Percentiles rank a stretch among this genome's conserved stretches.
Evolutionary conservation across 2,797 vertebrate species (phyloP).

Genomic region (Dermochelys coriacea): DNA sequence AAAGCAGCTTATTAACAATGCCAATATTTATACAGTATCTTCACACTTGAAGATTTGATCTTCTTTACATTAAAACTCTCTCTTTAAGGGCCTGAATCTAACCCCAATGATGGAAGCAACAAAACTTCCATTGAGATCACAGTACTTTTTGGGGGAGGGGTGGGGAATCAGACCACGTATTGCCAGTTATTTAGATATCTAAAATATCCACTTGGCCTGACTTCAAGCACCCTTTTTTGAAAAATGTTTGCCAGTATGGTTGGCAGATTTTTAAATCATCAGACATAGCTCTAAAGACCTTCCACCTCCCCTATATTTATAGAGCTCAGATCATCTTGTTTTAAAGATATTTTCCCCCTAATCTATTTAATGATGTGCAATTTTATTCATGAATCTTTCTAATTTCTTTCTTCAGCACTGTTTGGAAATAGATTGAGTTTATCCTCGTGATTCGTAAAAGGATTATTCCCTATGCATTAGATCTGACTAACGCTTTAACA

Average conservation of each 20-base stretch:
- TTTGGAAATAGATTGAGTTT: not conserved
- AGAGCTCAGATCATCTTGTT: not conserved
- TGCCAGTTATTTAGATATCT: not conserved
- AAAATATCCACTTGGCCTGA: not conserved
- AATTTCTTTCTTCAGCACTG: not conserved
- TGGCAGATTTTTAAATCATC: not conserved
- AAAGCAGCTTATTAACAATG: not conserved
- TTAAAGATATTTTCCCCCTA: not conserved
- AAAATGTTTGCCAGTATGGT: not conserved
- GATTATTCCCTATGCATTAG: not conserved
- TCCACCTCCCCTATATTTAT: not conserved
- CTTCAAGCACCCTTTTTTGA: not conserved
- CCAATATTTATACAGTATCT: not conserved
- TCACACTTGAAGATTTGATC: not conserved
- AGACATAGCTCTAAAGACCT: not conserved
- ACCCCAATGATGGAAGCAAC: not conserved
- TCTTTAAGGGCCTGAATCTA: not conserved
- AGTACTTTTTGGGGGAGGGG: not conserved
- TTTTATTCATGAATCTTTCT: not conserved
- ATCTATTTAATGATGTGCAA: not conserved
- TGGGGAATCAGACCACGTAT: not conserved
- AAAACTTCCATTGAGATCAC: not conserved
- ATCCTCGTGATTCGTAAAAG: not conserved
- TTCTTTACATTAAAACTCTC: accelerated
- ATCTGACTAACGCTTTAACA: not conserved